Conservation (phyloP, 1,140 invertebrate species). For the Meloidogyne chitwoodi region DNA sequence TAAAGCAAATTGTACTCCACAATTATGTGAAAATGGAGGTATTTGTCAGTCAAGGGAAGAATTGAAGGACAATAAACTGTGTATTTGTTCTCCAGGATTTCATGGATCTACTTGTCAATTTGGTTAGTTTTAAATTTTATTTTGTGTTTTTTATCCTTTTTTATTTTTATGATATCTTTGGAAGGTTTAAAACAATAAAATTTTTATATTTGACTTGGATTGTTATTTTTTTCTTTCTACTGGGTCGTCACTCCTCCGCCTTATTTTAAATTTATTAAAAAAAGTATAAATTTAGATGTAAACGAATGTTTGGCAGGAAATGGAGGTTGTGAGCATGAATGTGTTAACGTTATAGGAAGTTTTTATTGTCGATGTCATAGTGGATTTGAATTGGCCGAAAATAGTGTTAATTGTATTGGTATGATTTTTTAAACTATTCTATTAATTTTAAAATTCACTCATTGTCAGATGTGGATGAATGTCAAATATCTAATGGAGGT, state of each 20-base stretch:
- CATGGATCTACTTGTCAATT: slow-evolving; percentile 60
- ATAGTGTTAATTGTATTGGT: slow-evolving; percentile 51
- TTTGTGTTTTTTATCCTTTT: too few relatives aligned
- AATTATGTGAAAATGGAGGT: slow-evolving; percentile 60
- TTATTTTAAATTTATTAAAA: neutral
- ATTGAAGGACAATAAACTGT: slow-evolving; percentile 42
- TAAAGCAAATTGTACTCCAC: slow-evolving; percentile 61
- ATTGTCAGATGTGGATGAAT: slow-evolving; percentile 31
- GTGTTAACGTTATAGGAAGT: slow-evolving; percentile 63
- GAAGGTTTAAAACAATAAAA: too few relatives aligned
- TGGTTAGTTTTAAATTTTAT: slow-evolving; percentile 37
- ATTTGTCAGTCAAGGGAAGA: slow-evolving; percentile 37
- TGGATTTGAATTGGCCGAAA: slow-evolving; percentile 60
- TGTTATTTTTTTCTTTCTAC: too few relatives aligned
- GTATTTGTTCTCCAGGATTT: slow-evolving; percentile 56
- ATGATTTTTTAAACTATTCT: neutral
- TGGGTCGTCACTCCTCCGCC: too few relatives aligned
- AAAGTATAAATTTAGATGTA: slow-evolving; percentile 43
- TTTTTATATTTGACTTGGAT: too few relatives aligned
- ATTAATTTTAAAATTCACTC: too few relatives aligned
- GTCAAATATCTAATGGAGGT: slow-evolving; percentile 22
- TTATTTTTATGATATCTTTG: too few relatives aligned
- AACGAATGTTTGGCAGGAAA: slow-evolving; percentile 60
- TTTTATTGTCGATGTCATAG: slow-evolving; percentile 66
- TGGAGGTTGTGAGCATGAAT: slow-evolving; percentile 61